phyloP scores from a whole-genome alignment of 2,888 invertebrate genomes.

The Drosophila macrothrix region DNA sequence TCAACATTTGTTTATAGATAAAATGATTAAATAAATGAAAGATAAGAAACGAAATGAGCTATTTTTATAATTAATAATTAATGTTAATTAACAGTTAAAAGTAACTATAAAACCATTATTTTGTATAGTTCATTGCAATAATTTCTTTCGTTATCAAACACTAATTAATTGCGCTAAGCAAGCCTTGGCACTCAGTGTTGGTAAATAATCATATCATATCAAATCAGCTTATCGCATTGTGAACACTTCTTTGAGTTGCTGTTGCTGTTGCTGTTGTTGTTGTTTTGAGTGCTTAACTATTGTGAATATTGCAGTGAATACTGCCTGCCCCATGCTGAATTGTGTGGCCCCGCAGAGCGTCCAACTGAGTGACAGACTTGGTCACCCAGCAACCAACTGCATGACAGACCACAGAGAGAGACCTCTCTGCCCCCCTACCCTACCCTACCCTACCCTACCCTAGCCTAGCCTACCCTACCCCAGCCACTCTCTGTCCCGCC shows the following conservation, averaged over 20 bases:
- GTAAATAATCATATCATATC: background rate
- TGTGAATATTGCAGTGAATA: background rate
- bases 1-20: background rate
- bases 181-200: background rate
- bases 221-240: background rate
- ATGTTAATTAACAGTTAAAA: background rate
- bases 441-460: background rate
- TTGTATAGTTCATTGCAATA: background rate
- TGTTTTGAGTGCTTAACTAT: background rate
- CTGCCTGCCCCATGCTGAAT: background rate
- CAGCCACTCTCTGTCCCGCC: background rate
- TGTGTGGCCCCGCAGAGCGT: background rate
- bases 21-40: background rate
- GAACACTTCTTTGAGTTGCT: background rate
- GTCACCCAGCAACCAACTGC: background rate
- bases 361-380: background rate
- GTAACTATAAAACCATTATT: background rate
- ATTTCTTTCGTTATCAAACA: background rate
- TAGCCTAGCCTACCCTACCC: background rate
- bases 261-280: background rate
- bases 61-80: too few species aligned
- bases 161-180: background rate
- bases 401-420: background rate
- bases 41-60: too few species aligned
- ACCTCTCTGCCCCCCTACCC: background rate